Conservation (phyloP, 2,113 vertebrate species). For the Crypturellus undulatus region DNA sequence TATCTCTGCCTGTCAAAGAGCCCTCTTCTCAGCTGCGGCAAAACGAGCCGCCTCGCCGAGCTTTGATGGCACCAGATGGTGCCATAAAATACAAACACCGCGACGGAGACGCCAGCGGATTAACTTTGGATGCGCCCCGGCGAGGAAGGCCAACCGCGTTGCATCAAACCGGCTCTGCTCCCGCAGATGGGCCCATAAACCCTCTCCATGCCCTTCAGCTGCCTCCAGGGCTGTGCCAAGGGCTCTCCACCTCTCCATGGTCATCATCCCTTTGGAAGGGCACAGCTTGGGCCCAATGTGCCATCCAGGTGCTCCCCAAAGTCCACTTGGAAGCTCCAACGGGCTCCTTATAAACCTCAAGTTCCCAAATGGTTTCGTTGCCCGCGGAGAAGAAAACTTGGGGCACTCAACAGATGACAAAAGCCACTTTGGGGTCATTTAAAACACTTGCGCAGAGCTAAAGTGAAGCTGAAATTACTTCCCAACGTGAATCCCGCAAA, state of each 20-base stretch:
- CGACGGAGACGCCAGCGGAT: constrained; percentile 68
- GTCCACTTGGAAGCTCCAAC: background rate
- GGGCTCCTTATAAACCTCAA: background rate
- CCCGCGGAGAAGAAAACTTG: background rate
- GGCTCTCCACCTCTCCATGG: background rate
- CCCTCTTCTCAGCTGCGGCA: background rate
- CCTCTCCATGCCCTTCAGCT: background rate
- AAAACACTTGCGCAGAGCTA: constrained; percentile 24
- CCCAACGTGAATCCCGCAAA: background rate
- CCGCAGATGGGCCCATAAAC: background rate
- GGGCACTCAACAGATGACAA: background rate
- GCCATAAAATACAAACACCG: constrained; percentile 76
- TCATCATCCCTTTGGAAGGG: background rate
- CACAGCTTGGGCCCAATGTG: background rate
- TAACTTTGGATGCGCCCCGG: constrained; percentile 66
- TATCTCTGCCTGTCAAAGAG: background rate
- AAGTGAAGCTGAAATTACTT: constrained; percentile 56
- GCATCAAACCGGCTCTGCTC: background rate
- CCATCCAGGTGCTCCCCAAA: background rate
- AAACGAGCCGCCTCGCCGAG: constrained; percentile 58
- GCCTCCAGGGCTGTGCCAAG: background rate
- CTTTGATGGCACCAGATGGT: constrained; percentile 74
- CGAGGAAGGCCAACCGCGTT: constrained; percentile 12
- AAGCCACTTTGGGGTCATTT: constrained; percentile 31
- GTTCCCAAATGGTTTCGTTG: background rate